Conservation (phyloP, 2,797 vertebrate species). For the Chloroceryle amazona region DNA sequence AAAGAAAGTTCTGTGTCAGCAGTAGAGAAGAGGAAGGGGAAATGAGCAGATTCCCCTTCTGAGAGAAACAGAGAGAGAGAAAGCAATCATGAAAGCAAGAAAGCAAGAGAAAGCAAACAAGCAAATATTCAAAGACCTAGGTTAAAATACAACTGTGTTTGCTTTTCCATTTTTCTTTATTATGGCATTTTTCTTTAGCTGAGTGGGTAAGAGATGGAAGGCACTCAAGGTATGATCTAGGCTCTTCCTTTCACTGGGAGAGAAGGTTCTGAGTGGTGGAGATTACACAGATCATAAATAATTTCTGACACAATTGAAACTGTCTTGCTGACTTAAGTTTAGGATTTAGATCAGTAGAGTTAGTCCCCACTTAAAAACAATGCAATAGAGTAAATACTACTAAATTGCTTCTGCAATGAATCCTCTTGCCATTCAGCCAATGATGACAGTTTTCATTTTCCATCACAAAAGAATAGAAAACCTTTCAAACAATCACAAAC, state of each 20-base stretch:
- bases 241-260: background rate
- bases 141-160: background rate
- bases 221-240: background rate
- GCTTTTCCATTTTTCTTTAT: background rate
- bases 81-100: background rate
- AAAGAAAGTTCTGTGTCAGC: background rate
- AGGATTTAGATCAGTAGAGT: background rate
- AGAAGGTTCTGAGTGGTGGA: background rate
- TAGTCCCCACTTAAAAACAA: background rate
- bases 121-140: background rate
- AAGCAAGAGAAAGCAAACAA: background rate
- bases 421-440: background rate
- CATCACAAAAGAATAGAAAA: background rate
- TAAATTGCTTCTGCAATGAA: background rate
- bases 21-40: too few relatives aligned
- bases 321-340: background rate
- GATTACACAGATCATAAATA: background rate
- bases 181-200: background rate
- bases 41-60: too few relatives aligned
- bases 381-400: background rate
- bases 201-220: background rate
- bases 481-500: background rate
- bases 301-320: background rate
- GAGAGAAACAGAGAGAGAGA: background rate
- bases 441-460: background rate